These are phyloP conservation scores for Morinoia aosen DNA, from an alignment of 2,888 invertebrate genomes.

Conservation along the genomic window DNA sequence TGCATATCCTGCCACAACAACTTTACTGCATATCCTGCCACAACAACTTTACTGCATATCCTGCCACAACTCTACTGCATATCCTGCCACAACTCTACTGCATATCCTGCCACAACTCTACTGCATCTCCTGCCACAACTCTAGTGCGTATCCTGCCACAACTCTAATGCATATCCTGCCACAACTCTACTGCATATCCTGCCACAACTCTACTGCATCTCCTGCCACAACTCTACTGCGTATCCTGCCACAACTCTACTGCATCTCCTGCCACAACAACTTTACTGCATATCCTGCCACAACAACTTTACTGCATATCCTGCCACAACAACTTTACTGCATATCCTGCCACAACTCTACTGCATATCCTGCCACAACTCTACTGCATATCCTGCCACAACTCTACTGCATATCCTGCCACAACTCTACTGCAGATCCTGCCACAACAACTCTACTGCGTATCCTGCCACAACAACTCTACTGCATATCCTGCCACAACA, in stretches of 20 bases:
- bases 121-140: not conserved
- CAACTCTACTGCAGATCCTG: not conserved
- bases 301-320: too few species aligned
- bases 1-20: too few species aligned
- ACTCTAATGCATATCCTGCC: not conserved
- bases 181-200: not conserved
- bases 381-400: not conserved
- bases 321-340: too few species aligned
- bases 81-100: not conserved
- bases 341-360: too few species aligned
- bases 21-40: too few species aligned
- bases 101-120: not conserved
- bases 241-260: too few species aligned
- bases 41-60: too few species aligned
- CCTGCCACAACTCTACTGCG: too few species aligned
- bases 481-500: conserved; percentile 29
- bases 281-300: too few species aligned
- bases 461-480: not conserved
- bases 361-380: too few species aligned
- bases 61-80: not conserved
- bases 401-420: not conserved
- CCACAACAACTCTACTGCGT: not conserved
- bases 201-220: too few species aligned
- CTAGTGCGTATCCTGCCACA: not conserved
- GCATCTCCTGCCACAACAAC: too few species aligned